Conservation (phyloP, 2,888 invertebrate genomes). For the Caenorhabditis sp. region DNA sequence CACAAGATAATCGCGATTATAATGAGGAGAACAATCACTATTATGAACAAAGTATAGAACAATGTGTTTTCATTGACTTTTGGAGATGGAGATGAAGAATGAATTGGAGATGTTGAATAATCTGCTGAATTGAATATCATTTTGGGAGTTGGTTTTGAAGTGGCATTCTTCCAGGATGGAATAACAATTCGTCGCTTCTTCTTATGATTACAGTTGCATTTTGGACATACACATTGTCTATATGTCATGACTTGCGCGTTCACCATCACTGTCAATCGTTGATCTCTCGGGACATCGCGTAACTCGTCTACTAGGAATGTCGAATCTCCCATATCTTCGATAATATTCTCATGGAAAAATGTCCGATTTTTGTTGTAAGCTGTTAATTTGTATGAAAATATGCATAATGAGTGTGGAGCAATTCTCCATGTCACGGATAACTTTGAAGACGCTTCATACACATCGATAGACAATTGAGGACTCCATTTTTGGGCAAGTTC, state of each 20-base stretch:
- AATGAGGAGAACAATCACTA: not conserved
- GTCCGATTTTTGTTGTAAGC: slow-evolving; percentile 12
- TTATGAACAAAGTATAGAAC: not conserved
- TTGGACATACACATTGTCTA: slow-evolving; percentile 27
- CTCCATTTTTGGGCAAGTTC: slow-evolving; percentile 34
- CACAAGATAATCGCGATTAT: too few species aligned
- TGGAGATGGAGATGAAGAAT: not conserved
- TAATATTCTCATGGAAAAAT: slow-evolving; percentile 20
- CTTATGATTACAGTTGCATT: slow-evolving; percentile 28
- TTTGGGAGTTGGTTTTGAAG: too few species aligned
- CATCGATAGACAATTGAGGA: slow-evolving; percentile 26
- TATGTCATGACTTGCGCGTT: not conserved
- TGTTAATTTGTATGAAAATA: slow-evolving; percentile 22
- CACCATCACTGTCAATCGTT: slow-evolving; percentile 24
- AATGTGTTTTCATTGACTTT: not conserved
- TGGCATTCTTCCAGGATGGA: not conserved
- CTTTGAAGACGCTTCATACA: slow-evolving; percentile 18
- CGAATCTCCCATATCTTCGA: not conserved
- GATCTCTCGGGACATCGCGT: slow-evolving; percentile 7
- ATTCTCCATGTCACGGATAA: not conserved
- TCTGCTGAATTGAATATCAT: too few species aligned
- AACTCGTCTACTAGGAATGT: not conserved
- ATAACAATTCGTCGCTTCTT: slow-evolving; percentile 4
- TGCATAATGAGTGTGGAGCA: slow-evolving; percentile 24
- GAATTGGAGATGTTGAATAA: too few species aligned